Evolutionary conservation across 2,888 invertebrate genomes (phyloP).

Genomic region (Drosophila anomelani): DNA sequence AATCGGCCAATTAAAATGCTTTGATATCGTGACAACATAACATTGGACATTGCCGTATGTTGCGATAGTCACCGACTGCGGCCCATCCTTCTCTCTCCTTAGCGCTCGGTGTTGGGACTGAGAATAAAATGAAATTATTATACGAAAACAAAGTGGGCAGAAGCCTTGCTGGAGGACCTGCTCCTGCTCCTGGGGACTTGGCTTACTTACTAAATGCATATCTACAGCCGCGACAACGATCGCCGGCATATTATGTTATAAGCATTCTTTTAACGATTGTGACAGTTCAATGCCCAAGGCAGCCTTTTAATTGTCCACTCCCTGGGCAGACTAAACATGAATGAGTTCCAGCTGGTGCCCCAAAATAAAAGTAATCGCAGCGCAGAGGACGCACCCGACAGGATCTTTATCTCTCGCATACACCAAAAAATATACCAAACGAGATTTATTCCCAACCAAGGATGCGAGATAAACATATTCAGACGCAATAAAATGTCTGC

Average conservation of each 20-base stretch:
- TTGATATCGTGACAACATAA: slow-evolving; percentile 85
- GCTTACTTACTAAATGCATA: slow-evolving; percentile 35
- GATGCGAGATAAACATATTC: slow-evolving; percentile 3
- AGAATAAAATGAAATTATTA: slow-evolving; percentile 71
- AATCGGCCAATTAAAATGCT: slow-evolving; percentile 85
- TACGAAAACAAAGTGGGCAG: slow-evolving; percentile 51
- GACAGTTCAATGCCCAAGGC: slow-evolving; percentile 62
- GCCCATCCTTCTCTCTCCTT: slow-evolving; percentile 11
- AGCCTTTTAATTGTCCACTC: slow-evolving; percentile 47
- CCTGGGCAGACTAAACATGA: slow-evolving; percentile 19
- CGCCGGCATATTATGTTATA: slow-evolving; percentile 56
- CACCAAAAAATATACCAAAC: slow-evolving; percentile 11
- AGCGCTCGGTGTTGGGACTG: slow-evolving; percentile 5
- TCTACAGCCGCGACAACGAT: slow-evolving; percentile 21
- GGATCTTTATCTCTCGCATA: slow-evolving; percentile 20
- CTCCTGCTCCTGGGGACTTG: slow-evolving; percentile 1
- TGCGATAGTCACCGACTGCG: slow-evolving; percentile 37
- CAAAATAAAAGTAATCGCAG: slow-evolving; percentile 17
- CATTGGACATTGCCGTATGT: slow-evolving; percentile 82
- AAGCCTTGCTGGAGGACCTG: slow-evolving; percentile 24
- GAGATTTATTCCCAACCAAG: slow-evolving; percentile 5
- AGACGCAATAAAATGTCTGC: slow-evolving; percentile 10
- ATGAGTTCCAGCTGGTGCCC: slow-evolving; percentile 17
- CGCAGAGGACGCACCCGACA: slow-evolving; percentile 12
- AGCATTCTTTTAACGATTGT: slow-evolving; percentile 60